Base-by-base conservation (phyloP, 92 coral and sea anemone genomes). In the Bergia puertoricense region DNA sequence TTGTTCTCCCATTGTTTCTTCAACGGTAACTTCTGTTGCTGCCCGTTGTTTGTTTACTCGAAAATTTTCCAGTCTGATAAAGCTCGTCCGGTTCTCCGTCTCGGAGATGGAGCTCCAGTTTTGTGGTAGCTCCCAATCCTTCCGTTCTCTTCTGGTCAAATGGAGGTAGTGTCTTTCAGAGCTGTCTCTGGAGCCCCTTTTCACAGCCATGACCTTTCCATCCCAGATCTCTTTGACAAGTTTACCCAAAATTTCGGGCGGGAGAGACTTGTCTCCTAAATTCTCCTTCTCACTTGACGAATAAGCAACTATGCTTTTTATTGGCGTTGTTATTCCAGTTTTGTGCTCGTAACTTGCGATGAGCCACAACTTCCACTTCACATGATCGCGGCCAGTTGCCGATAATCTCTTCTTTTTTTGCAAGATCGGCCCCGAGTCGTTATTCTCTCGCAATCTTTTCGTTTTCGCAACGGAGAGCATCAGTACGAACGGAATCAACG, bases 361-460 rank as follows among this genome's bases (percentile, higher is more conserved):
- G 20, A 86, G 36, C 82, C 89, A 75, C 57, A 86, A 30, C 81
- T 86, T 86, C 89, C 82, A 86, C 69, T 10, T n/a, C 51, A 86
- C 5, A 18, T 23, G 81, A 54, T 54, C 74, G 30, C 30, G 30
- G 30, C 30, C 30, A 30, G 30, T 30, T 30, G 30, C 30, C 44
- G 82, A 76, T 5, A 18, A 20, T 23, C 38, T 75, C 45, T 74
- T 76, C n/a, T 23, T 74, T 67, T 86, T 76, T 45, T 14, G 36
- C 43, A 22, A 75, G 44, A 40, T 46, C 20, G 40, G 46, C 18
- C 23, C 72, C 84, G 62, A 79, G 40, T 79, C 69, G 44, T 51
- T 79, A 36, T 79, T 45, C 67, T 79, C 45, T 38, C 69, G 69
- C 69, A 30, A 30, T 30, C 30, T 30, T 30, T 30, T 30, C 30